Evolutionary conservation across 2,113 vertebrate genomes (phyloP).

Genomic region (Castor canadensis): DNA sequence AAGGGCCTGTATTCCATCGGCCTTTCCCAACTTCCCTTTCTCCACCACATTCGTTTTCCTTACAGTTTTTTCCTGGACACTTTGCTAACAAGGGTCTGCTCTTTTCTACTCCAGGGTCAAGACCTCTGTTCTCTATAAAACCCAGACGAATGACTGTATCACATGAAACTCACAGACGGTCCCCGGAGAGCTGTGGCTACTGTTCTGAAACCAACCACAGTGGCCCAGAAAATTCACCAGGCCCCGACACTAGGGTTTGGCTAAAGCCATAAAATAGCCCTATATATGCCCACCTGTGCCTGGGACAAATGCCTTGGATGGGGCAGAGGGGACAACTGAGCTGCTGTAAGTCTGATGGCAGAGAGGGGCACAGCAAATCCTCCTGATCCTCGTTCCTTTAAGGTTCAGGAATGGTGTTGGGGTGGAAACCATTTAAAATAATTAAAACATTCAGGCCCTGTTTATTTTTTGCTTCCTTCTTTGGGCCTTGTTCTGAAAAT

Average conservation of each 20-base stretch:
- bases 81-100: conserved; percentile 65
- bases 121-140: conserved; percentile 69
- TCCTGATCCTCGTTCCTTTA: neutral
- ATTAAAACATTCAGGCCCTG: conserved; percentile 52
- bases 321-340: too few relatives aligned
- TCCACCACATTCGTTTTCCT: conserved; percentile 20
- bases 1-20: neutral
- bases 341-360: neutral
- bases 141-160: conserved; percentile 56
- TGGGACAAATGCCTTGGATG: too few relatives aligned
- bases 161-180: neutral
- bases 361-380: neutral
- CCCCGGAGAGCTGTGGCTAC: conserved; percentile 56
- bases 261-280: neutral
- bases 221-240: neutral
- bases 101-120: conserved; percentile 57
- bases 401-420: neutral
- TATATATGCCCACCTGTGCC: neutral
- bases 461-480: conserved; percentile 67
- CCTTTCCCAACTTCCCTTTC: conserved; percentile 46
- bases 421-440: conserved; percentile 33
- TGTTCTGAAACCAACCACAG: conserved; percentile 51
- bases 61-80: neutral
- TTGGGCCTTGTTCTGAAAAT: conserved; percentile 47
- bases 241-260: neutral